Base-by-base conservation (phyloP, 1,140 invertebrate genomes). In the Potamilus streckersoni region DNA sequence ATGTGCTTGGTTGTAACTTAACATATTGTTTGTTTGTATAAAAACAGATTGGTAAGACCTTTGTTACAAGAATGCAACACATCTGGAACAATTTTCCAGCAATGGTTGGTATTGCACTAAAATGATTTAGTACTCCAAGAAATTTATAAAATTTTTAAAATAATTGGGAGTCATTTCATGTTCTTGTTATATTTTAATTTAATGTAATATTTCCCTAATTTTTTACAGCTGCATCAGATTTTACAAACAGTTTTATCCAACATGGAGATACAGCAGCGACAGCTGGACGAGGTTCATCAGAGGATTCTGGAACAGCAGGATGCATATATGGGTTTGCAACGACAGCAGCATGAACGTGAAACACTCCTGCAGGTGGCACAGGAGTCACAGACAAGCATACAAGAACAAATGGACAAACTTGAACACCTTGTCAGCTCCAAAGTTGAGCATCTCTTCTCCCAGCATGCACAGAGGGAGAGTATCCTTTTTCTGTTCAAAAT, bases 381-480 rank as follows among this genome's bases (percentile, higher is more conserved):
- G 57, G 77, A 31, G 56, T 23, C 75, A 8, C 84, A 86, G 63
- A 83, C 84, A 6, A 80, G 81, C 65, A 79, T 88, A 11, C 80
- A 85, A 69, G 80, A 86, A 76, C 85, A 85, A 63, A 78, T 89
- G 17, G 82, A 81, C 56, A 82, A 83, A 55, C 70, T 86, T 20
- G 84, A 88, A 66, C 79, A 83, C 31, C 80, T 84, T 59, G 78
- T 87, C 5, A 80, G 80, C 3, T 84, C 86, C 14, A 71, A 83
- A 15, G 83, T 88, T 63, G 86, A 88, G 69, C 73, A 84, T 19
- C 73, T 85, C 27, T 79, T 89, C 63, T 79, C 80, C 13, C 83
- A 86, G 62, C 85, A 87, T 63, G 74, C 85, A 20, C 84, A 85
- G 65, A 82, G 78, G 77, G 86, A 88, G 81, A 85, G 84, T 88